Conservation (phyloP, 2,888 invertebrate genomes). For the Tromatobia lineatoria region DNA sequence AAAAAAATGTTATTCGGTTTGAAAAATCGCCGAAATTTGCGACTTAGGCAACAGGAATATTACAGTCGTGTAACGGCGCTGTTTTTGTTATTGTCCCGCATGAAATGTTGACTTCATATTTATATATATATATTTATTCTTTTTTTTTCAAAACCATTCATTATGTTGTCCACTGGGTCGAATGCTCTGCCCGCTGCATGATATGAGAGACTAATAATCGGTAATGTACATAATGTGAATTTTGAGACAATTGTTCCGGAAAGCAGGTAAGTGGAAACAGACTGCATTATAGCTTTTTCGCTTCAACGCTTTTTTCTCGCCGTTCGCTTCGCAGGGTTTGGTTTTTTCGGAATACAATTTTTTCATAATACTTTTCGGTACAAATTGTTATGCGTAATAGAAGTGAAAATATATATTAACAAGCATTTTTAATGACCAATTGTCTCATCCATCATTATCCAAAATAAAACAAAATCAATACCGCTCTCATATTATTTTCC, state of each 20-base stretch:
- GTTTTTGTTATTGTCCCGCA: conserved; percentile 77
- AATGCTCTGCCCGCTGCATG: conserved; percentile 84
- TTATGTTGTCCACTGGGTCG: conserved; percentile 81
- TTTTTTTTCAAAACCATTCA: conserved; percentile 70
- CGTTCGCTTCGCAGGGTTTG: background rate
- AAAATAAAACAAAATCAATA: too few species aligned
- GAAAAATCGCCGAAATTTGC: conserved; percentile 55
- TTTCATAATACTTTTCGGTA: background rate
- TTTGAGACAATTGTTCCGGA: conserved; percentile 55
- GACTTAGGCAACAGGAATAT: conserved; percentile 69
- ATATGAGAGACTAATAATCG: conserved; percentile 79
- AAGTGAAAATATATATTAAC: background rate
- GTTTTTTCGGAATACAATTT: background rate
- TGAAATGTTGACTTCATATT: conserved; percentile 72
- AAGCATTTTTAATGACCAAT: background rate
- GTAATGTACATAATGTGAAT: conserved; percentile 77
- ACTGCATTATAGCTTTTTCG: conserved; percentile 77
- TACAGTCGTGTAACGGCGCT: conserved; percentile 63
- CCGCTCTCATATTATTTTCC: too few species aligned
- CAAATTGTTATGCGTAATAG: background rate
- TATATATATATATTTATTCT: conserved; percentile 26
- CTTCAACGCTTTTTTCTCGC: conserved; percentile 68
- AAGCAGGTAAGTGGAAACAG: conserved; percentile 78
- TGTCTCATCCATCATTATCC: background rate
- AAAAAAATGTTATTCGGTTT: conserved; percentile 57